Conservation (phyloP, 2,888 invertebrate genomes). For the Petrolisthes cinctipes region DNA sequence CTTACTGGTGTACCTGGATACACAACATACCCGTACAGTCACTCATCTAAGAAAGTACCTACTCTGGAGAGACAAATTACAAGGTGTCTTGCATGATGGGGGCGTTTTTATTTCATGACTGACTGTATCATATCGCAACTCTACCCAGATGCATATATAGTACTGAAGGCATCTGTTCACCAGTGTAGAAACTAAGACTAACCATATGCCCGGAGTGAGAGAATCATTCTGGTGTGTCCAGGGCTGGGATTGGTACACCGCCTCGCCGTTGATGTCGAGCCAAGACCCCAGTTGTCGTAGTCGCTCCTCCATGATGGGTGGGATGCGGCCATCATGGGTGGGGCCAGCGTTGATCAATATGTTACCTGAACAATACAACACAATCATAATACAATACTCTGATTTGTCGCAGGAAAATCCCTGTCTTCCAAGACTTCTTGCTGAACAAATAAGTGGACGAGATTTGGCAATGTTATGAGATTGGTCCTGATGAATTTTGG, state of each 20-base stretch:
- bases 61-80: no score
- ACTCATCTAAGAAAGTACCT: no score
- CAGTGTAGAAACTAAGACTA: not conserved
- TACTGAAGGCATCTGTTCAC: no score
- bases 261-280: slow-evolving; percentile 86
- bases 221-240: slow-evolving; percentile 86
- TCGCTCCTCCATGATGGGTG: slow-evolving; percentile 83
- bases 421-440: slow-evolving; percentile 67
- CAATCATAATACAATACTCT: slow-evolving; percentile 79
- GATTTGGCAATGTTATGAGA: no score
- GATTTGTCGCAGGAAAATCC: slow-evolving; percentile 79
- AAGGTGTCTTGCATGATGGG: no score
- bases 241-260: slow-evolving; percentile 83
- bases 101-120: no score
- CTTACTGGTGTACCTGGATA: slow-evolving; percentile 3
- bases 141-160: no score
- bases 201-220: slow-evolving; percentile 68
- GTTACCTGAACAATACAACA: slow-evolving; percentile 82
- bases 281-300: slow-evolving; percentile 82
- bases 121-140: no score
- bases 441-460: not conserved
- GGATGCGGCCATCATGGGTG: slow-evolving; percentile 85
- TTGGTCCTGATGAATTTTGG: no score
- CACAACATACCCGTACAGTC: slow-evolving; percentile 68
- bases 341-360: slow-evolving; percentile 88